Percentiles rank a stretch among this genome's conserved stretches.
phyloP scores from a whole-genome alignment of 2,113 vertebrate genomes.

The Irena cyanogastra region DNA sequence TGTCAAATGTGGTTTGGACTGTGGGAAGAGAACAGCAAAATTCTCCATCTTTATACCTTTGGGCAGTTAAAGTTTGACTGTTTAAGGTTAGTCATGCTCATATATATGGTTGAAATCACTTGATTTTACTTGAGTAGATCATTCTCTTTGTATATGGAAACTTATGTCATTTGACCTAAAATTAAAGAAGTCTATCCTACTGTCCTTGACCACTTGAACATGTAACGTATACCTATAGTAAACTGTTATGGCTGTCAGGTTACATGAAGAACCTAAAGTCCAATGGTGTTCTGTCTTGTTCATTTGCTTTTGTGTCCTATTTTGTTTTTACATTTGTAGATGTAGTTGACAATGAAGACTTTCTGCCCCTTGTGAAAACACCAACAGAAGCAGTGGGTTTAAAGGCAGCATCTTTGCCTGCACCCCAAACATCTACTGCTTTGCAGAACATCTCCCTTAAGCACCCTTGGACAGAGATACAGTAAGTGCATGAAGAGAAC shows the following conservation, averaged over 20 bases:
- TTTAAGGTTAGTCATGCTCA: background rate
- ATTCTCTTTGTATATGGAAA: background rate
- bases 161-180: background rate
- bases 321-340: conserved; percentile 20
- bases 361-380: conserved; percentile 81
- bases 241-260: background rate
- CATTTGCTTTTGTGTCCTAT: background rate
- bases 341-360: conserved; percentile 68
- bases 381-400: conserved; percentile 84
- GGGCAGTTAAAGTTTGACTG: background rate
- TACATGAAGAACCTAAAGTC: background rate
- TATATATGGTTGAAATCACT: background rate
- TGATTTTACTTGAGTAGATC: background rate
- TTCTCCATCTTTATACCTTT: background rate
- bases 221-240: background rate
- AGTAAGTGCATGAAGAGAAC: conserved; percentile 75
- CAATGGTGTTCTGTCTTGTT: background rate
- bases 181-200: background rate
- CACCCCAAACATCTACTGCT: conserved; percentile 61
- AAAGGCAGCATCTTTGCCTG: conserved; percentile 73
- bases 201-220: background rate
- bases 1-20: background rate
- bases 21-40: background rate
- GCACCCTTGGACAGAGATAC: conserved; percentile 91
- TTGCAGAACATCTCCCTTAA: conserved; percentile 90